Evolutionary conservation across 2,797 vertebrate species (phyloP).

Genomic region (Lateolabrax maculatus): DNA sequence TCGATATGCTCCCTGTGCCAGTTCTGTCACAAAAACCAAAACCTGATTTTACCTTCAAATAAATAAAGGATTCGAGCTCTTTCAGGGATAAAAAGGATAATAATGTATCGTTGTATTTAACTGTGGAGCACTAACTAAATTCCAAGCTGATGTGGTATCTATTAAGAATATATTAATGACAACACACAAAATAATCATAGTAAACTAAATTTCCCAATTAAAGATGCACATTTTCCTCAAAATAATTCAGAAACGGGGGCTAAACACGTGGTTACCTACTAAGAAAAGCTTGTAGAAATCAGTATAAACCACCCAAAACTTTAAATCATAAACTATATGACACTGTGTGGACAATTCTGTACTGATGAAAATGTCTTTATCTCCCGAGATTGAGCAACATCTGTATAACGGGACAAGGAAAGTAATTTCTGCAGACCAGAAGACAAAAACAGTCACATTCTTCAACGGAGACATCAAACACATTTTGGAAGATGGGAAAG

Average conservation of each 20-base stretch:
- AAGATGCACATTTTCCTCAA: background rate
- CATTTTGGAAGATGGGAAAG: conserved; percentile 77
- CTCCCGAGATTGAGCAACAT: conserved; percentile 70
- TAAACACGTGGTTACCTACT: background rate
- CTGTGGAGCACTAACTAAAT: background rate
- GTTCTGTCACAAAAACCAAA: conserved; percentile 36
- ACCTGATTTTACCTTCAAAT: conserved; percentile 62
- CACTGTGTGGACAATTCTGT: background rate
- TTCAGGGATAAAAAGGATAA: background rate
- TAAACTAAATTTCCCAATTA: background rate
- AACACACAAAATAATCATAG: background rate
- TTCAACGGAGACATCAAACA: conserved; percentile 85
- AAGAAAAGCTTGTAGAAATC: background rate
- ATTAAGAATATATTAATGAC: background rate
- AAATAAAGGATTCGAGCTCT: background rate
- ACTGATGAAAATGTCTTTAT: conserved; percentile 4
- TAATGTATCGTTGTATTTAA: background rate
- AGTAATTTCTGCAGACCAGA: conserved; percentile 76
- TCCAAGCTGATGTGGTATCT: background rate
- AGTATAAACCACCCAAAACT: background rate
- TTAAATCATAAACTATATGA: background rate
- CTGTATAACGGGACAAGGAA: conserved; percentile 75
- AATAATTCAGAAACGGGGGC: background rate
- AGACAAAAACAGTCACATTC: conserved; percentile 71
- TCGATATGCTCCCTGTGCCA: conserved; percentile 49